phyloP scores from a whole-genome alignment of 1,140 invertebrate species.

The Penaeus japonicus region DNA sequence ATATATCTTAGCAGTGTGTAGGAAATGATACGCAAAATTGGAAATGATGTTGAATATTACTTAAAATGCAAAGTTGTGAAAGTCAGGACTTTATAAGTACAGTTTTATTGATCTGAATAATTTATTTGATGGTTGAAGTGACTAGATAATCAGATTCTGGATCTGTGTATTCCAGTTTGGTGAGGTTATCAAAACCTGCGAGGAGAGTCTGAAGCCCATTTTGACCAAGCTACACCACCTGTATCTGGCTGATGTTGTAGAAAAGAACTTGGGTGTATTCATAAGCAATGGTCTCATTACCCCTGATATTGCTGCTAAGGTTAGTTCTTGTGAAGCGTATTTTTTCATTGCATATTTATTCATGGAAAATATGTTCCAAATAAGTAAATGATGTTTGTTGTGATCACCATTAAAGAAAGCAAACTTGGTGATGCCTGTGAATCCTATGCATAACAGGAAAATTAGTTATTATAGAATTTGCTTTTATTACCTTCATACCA shows the following conservation, averaged over 20 bases:
- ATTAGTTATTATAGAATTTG: not conserved
- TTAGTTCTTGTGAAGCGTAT: slow-evolving; percentile 11
- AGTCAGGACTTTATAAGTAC: no score
- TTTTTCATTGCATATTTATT: not conserved
- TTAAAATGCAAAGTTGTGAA: no score
- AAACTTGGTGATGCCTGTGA: no score
- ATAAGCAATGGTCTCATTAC: slow-evolving; percentile 58
- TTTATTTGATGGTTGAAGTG: not conserved
- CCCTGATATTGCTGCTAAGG: slow-evolving; percentile 43
- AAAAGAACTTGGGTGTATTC: slow-evolving; percentile 59
- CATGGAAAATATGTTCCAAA: not conserved
- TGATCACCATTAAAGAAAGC: no score
- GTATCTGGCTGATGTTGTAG: slow-evolving; percentile 59
- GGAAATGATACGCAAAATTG: no score
- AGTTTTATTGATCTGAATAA: not conserved
- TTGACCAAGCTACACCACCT: slow-evolving; percentile 60
- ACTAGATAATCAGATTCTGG: not conserved
- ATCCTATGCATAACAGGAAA: not conserved
- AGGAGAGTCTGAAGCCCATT: slow-evolving; percentile 52
- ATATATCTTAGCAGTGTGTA: no score
- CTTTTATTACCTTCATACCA: no score
- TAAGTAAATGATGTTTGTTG: no score
- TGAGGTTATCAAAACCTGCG: slow-evolving; percentile 50
- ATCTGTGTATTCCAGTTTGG: slow-evolving; percentile 33
- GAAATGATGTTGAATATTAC: not conserved